Conservation (phyloP, 1,140 invertebrate species). For the Chelonus insularis region DNA sequence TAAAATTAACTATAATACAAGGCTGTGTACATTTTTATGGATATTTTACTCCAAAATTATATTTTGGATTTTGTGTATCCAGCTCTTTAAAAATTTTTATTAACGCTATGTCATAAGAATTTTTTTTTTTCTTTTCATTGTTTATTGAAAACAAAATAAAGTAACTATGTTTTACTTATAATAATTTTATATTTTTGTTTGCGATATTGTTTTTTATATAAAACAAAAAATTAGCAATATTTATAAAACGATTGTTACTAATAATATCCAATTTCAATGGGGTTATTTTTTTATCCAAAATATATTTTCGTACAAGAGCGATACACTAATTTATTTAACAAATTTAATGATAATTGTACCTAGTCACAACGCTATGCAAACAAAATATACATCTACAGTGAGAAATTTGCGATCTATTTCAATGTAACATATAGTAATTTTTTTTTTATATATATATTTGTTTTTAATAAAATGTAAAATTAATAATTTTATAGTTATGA, state of each 20-base stretch:
- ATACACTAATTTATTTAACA: slow-evolving; percentile 34
- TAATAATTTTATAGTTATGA: neutral
- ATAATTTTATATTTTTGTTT: too few species aligned
- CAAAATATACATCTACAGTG: slow-evolving; percentile 28
- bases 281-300: too few species aligned
- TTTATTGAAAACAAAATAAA: too few species aligned
- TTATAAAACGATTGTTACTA: too few species aligned
- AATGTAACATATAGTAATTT: slow-evolving; percentile 6
- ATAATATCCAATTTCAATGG: too few species aligned
- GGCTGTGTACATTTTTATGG: slow-evolving; percentile 31
- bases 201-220: too few species aligned
- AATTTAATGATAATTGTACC: slow-evolving; percentile 32
- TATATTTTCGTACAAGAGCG: slow-evolving; percentile 34
- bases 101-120: neutral
- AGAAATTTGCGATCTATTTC: slow-evolving; percentile 4
- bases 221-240: too few species aligned
- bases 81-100: slow-evolving; percentile 1
- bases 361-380: slow-evolving; percentile 41
- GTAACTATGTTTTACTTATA: too few species aligned
- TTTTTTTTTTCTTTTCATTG: neutral
- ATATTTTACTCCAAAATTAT: slow-evolving; percentile 22
- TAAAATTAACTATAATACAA: slow-evolving; percentile 49
- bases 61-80: neutral
- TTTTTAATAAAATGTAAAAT: neutral
- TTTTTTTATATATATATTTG: neutral